Evolutionary conservation across 1,140 invertebrate genomes (phyloP), one percentile per base, ranked within the genome.

Genomic region (Belonocnema kinseyi): DNA sequence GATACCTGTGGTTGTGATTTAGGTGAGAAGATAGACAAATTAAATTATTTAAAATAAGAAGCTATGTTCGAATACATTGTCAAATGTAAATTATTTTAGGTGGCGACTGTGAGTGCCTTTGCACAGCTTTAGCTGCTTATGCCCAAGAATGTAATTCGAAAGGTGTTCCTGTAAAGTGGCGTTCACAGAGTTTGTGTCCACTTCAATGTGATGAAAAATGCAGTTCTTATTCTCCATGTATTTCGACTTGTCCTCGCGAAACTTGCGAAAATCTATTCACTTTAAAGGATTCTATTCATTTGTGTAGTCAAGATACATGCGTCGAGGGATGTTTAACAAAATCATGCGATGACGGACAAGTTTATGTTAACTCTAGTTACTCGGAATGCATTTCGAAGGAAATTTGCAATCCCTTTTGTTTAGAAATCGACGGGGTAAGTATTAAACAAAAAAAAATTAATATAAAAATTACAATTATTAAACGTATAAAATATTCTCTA

Each of bases 51-150:
- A 33, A 33, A 5, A 33, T 33, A 82, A 77, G 46, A 50, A 51
- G 3, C 50, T 74, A 54, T 70, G 53, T n/a, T 71, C 72, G 7
- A 50, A 50, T 17, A 17, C 50, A 13, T 8, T 5, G 46, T 10
- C 40, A 4, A 75, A n/a, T 19, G n/a, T 56, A 91, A 94, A 84
- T 66, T n/a, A 3, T 56, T 66, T 46, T 21, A 66, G 97, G 97
- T 19, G 97, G 95, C 0, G 97, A 98, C 88, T 98, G 97, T 86
- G 95, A 96, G 75, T 98, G 97, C 90, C 88, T 97, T 0, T 98
- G 97, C 88, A 97, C 97, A 1, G 95, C 97, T 0, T 91, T 98
- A 16, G 95, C 96, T 0, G 95, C 96, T 6, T 98, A 98, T 89
- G 96, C 96, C 19, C 94, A 97, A 82, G 94, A 95, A 83, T 98